These are phyloP conservation scores for Oncorhynchus mykiss DNA, from an alignment of 2,113 vertebrate genomes.

Conservation along the genomic window DNA sequence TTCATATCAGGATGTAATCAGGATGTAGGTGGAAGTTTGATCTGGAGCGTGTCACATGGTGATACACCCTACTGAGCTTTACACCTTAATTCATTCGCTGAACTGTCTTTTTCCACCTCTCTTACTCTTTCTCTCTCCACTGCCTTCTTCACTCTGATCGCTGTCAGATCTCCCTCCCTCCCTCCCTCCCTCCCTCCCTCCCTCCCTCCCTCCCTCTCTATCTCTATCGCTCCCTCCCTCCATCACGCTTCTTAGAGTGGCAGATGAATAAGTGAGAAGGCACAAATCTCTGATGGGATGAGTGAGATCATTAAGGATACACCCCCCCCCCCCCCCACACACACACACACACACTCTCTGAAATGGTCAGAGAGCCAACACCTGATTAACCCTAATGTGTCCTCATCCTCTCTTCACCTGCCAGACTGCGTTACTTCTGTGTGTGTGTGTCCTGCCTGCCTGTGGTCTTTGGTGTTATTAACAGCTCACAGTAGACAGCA, in stretches of 20 bases:
- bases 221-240: conserved; percentile 2
- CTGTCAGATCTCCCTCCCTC: conserved; percentile 34
- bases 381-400: conserved; percentile 22
- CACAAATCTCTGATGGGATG: conserved; percentile 36
- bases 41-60: not conserved
- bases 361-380: not conserved
- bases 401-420: conserved; percentile 48
- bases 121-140: not conserved
- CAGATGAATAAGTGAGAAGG: conserved; percentile 47
- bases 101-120: no score
- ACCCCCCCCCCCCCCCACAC: no score
- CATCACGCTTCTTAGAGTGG: conserved; percentile 47
- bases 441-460: conserved; percentile 1
- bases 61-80: conserved; percentile 57
- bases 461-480: conserved; percentile 61
- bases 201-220: no score
- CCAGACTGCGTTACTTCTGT: conserved; percentile 30
- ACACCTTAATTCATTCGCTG: conserved; percentile 50
- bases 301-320: conserved; percentile 23
- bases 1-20: no score
- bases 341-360: not conserved
- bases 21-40: no score
- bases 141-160: conserved; percentile 19
- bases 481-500: conserved; percentile 65
- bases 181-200: conserved; percentile 28